Evolutionary conservation across 2,888 invertebrate species (phyloP), one percentile per base, ranked within the genome.

Genomic region (Amphiduros pacificus): DNA sequence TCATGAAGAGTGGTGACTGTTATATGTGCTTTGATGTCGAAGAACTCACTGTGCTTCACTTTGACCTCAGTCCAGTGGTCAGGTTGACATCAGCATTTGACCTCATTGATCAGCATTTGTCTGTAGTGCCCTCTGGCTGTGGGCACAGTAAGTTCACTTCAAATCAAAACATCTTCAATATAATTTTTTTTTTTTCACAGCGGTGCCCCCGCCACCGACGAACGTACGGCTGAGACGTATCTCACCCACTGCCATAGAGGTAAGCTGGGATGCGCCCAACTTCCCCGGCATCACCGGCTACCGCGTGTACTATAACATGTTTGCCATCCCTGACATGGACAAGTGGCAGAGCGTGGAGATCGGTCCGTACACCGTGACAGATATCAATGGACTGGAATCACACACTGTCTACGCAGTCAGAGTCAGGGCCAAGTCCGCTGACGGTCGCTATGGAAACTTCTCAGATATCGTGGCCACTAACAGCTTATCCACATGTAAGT

Each of bases 151-250:
- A n/a, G n/a, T n/a, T n/a, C n/a, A n/a, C n/a, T n/a, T n/a, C n/a
- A n/a, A n/a, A n/a, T n/a, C n/a, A n/a, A n/a, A n/a, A n/a, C n/a
- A n/a, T n/a, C n/a, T n/a, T n/a, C n/a, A n/a, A n/a, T n/a, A n/a
- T n/a, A n/a, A n/a, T n/a, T n/a, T n/a, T n/a, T n/a, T n/a, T n/a
- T n/a, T n/a, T n/a, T n/a, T n/a, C n/a, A 17, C 70, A 68, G 92
- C 94, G 79, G 94, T 95, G 77, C 93, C 94, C 17, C 88, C 96
- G 70, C 93, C 94, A 0, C 96, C 97, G 0, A 92, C 93, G 89
- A 89, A 91, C 58, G 93, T 97, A 0, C 90, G 91, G 83, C 94
- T 94, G 9, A 91, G 93, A n/a, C 94, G 96, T 1, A 95, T 94
- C 0, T 93, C 94, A 0, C 93, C 93, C 74, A 92, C 93, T 22